Base-by-base conservation (phyloP, 2,797 vertebrate genomes). In the Melanotaenia boesemani region DNA sequence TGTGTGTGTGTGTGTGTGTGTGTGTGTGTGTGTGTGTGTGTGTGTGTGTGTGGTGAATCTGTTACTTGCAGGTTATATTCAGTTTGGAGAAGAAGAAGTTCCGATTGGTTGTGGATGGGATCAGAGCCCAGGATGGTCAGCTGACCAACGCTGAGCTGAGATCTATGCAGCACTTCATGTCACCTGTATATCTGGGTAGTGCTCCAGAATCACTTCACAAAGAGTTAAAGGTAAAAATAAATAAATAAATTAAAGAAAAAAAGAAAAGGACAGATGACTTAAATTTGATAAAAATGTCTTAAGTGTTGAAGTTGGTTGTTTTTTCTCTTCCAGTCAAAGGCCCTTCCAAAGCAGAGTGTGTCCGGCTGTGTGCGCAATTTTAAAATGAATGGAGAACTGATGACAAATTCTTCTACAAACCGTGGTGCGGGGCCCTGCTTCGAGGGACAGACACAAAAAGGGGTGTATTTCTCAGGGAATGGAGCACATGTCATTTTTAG, bases 341-440 rank as follows among this genome's bases (percentile, higher is more conserved):
- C 77, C 58, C 93, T 97, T 46, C 96, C 97, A n/a, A 74, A 84
- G 67, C 94, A 94, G 52, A 95, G 95, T 76, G 95, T 98, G 80
- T 94, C 95, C 12, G 97, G 98, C 46, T 99, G 98, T 67, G 73
- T 99, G 65, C 96, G 91, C 62, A 95, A 97, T 86, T 96, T 98
- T 57, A 95, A 95, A 83, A 88, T 97, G 90, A 95, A 97, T 18
- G 94, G 94, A 65, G 90, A 91, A 1, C 74, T 79, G 15, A 87
- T 97, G 90, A 89, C 82, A 34, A 84, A 77, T 18, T 94, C 95
- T 22, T 87, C 92, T 7, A 76, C 81, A 18, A 97, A 94, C 73
- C 84, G 77, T 0, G 96, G 95, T 0, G 81, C 95, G 0, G 94
- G 95, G 9, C 96, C 96, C 22, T 99, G 98, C 86, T 92, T 95